Conservation (phyloP, 1,140 invertebrate species). For the Drosophila baimaii region DNA sequence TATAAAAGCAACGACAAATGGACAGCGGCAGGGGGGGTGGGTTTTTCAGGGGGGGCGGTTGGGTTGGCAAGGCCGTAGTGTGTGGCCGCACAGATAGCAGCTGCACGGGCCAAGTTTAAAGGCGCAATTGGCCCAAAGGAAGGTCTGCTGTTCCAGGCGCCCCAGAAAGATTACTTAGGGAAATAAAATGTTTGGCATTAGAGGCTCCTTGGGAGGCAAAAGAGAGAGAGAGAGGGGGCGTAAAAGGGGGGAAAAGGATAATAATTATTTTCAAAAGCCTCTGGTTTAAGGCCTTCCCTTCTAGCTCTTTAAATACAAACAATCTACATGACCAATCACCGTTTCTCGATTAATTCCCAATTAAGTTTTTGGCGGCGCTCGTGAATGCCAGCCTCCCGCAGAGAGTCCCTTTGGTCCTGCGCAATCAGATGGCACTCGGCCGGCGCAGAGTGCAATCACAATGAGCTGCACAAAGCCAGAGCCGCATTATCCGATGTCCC, state of each 20-base stretch:
- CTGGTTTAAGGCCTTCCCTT: neutral
- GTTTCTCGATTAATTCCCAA: conserved; percentile 27
- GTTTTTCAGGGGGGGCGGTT: neutral
- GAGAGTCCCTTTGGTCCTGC: conserved; percentile 1
- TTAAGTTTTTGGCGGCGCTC: conserved; percentile 15
- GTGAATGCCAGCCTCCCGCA: neutral
- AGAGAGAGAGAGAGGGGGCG: neutral
- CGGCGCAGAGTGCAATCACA: conserved; percentile 43
- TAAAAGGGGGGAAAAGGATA: neutral
- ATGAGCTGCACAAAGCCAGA: conserved; percentile 45
- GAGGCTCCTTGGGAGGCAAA: neutral
- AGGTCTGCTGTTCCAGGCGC: neutral
- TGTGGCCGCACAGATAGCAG: conserved; percentile 24
- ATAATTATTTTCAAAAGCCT: neutral
- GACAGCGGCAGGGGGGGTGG: conserved; percentile 12
- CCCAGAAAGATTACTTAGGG: conserved; percentile 4
- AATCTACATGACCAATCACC: conserved; percentile 4
- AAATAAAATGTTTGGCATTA: conserved; percentile 4
- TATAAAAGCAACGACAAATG: conserved; percentile 66
- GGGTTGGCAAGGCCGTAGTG: neutral
- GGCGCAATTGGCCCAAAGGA: neutral
- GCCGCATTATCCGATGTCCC: conserved; percentile 42
- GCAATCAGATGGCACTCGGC: conserved; percentile 39
- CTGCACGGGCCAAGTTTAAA: conserved; percentile 7
- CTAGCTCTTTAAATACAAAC: neutral